Evolutionary conservation across 2,888 invertebrate species (phyloP), one percentile per base, ranked within the genome.

Genomic region (Scrobipalpa costella): DNA sequence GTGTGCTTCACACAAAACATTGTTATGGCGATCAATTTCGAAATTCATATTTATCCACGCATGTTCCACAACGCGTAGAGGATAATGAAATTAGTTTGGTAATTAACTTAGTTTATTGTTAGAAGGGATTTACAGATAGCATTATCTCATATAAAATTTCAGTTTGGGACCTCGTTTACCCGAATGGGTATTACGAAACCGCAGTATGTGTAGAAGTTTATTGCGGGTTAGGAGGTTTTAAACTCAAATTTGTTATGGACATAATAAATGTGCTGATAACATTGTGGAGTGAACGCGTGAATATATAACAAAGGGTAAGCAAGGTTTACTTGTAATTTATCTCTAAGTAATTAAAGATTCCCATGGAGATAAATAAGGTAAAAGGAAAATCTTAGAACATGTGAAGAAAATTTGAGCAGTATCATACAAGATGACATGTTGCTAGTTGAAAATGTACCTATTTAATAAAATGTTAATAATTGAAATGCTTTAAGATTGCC

Each of bases 81-180:
- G 73, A 76, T 83, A 84, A 84, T 81, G 77, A 81, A 82, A 85
- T 83, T 84, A 84, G 84, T 85, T 85, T 78, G 64, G 77, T 83
- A 82, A 85, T 84, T 83, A 81, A 84, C 76, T 84, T 81, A 59
- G 66, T 83, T 82, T 79, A 80, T 82, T 75, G 76, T 75, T 79
- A 77, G 80, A 85, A 83, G 79, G 86, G 77, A 74, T 76, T 73
- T 71, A 70, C 70, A 77, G 73, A 80, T 79, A 79, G 75, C 74
- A 77, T 74, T 71, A 70, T 73, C 63, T 65, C 66, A 67, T 69
- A 76, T 76, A 76, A 79, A 82, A 84, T 83, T 81, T 82, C 75
- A 78, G 78, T 79, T 80, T 75, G 73, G 67, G 75, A 73, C 73
- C 67, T 75, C 72, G 40, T 70, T 69, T 66, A 65, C 69, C 74